Percentiles rank a stretch among this genome's conserved stretches.
These are phyloP conservation scores for Psophia crepitans DNA, from an alignment of 2,113 vertebrate species.

Conservation along the genomic window DNA sequence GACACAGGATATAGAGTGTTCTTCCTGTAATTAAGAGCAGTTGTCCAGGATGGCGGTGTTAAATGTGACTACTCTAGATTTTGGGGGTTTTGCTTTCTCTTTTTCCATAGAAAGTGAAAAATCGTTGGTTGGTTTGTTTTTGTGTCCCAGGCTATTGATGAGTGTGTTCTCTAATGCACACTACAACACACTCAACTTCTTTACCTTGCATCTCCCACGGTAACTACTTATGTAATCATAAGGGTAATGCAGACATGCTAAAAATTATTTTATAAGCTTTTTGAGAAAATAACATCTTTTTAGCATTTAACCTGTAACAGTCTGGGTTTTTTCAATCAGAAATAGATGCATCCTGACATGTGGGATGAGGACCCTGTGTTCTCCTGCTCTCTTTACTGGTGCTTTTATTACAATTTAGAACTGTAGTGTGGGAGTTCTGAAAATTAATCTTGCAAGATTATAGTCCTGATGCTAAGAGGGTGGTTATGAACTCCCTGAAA, in stretches of 20 bases:
- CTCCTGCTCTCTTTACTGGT: background rate
- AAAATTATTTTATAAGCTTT: background rate
- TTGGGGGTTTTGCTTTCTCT: background rate
- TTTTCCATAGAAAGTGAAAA: background rate
- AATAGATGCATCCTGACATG: background rate
- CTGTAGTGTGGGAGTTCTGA: background rate
- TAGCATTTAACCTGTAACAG: background rate
- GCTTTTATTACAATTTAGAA: background rate
- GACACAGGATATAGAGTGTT: background rate
- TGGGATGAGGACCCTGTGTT: background rate
- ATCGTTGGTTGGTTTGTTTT: background rate
- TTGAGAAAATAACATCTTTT: background rate
- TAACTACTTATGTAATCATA: background rate
- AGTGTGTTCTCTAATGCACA: background rate
- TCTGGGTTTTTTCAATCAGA: background rate
- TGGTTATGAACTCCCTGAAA: background rate
- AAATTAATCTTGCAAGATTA: background rate
- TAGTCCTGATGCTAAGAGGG: background rate
- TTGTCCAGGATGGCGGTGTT: background rate
- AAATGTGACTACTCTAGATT: background rate
- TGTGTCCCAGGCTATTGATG: background rate
- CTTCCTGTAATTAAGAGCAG: background rate
- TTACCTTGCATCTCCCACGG: background rate
- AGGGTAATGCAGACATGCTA: background rate
- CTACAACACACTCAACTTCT: background rate